A percentile compares a stretch with the other conserved stretches of the same genome.
These are phyloP conservation scores for Gambusia affinis DNA, from an alignment of 2,113 vertebrate species.

Conservation along the genomic window DNA sequence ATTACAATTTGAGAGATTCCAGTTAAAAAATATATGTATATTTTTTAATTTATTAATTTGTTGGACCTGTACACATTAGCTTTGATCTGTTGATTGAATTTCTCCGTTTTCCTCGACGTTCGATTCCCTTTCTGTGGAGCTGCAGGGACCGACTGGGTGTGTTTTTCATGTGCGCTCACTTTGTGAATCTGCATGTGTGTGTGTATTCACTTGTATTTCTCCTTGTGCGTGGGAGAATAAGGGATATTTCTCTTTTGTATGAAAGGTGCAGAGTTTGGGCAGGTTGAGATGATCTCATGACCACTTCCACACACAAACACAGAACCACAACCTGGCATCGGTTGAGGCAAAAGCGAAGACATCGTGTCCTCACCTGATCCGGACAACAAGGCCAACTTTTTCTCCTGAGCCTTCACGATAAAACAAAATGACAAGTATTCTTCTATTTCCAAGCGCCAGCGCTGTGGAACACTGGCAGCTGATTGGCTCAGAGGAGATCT, in stretches of 20 bases:
- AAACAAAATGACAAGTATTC: slow-evolving; percentile 46
- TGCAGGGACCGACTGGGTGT: slow-evolving; percentile 8
- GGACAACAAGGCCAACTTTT: not conserved
- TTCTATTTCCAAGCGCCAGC: slow-evolving; percentile 30
- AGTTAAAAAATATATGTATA: not conserved
- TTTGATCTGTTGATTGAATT: not conserved
- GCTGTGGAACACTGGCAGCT: slow-evolving; percentile 35
- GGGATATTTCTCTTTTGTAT: slow-evolving; percentile 7
- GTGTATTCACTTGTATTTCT: slow-evolving; percentile 2
- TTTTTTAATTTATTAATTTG: not conserved
- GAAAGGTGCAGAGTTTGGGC: not conserved
- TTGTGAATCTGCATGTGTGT: not conserved
- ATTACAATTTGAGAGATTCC: not conserved
- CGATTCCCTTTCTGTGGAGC: slow-evolving; percentile 20
- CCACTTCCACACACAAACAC: slow-evolving; percentile 15
- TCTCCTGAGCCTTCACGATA: slow-evolving; percentile 14
- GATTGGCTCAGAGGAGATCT: slow-evolving; percentile 54
- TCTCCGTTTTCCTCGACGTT: slow-evolving; percentile 9
- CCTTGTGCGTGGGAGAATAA: slow-evolving; percentile 2
- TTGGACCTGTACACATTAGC: no score
- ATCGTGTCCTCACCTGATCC: slow-evolving; percentile 29
- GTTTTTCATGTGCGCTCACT: slow-evolving; percentile 9
- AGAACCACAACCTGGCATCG: slow-evolving; percentile 19
- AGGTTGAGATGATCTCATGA: slow-evolving; percentile 7
- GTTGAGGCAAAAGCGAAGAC: slow-evolving; percentile 24